A percentile compares a stretch with the other conserved stretches of the same genome.
phyloP scores from a whole-genome alignment of 53 echinoderm and acorn worm genomes.

The Echinarachnius parma region DNA sequence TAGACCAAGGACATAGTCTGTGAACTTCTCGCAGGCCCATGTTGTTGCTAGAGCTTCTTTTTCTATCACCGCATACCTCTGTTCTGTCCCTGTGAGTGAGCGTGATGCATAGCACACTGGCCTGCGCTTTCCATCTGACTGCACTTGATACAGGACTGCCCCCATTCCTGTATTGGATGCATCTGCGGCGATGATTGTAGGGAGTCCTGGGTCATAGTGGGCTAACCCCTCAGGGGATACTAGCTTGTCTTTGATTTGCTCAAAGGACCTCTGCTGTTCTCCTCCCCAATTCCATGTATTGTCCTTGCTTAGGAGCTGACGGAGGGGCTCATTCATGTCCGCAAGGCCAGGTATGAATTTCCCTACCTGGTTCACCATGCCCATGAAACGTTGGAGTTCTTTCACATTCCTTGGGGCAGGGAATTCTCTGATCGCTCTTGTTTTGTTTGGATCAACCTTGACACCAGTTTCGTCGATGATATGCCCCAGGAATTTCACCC shows the following conservation, averaged over 20 bases:
- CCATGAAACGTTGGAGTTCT: constrained; percentile 57
- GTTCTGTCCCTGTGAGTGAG: constrained; percentile 42
- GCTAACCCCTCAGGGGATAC: constrained; percentile 17
- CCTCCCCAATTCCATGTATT: constrained; percentile 48
- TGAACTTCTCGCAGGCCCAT: constrained; percentile 57
- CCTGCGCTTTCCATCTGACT: constrained; percentile 46
- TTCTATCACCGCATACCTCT: constrained; percentile 56
- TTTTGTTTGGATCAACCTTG: constrained; percentile 37
- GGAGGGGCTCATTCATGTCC: constrained; percentile 25
- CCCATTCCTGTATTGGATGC: constrained; percentile 46
- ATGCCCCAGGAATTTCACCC: constrained; percentile 52
- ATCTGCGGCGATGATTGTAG: constrained; percentile 39
- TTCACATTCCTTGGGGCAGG: constrained; percentile 41
- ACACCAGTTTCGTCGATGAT: constrained; percentile 39
- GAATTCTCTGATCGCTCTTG: constrained; percentile 40
- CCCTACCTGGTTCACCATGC: constrained; percentile 64
- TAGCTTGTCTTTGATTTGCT: constrained; percentile 3
- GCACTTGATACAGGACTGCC: constrained; percentile 42
- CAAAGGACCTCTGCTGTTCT: constrained; percentile 8
- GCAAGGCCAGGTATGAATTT: constrained; percentile 59
- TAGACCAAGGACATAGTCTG: constrained; percentile 51
- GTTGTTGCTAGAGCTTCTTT: constrained; percentile 63
- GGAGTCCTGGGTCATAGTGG: constrained; percentile 40
- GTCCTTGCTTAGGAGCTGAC: constrained; percentile 54
- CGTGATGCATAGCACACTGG: constrained; percentile 61